Evolutionary conservation across 2,113 vertebrate species (phyloP).

Genomic region (Dendropsophus ebraccatus): DNA sequence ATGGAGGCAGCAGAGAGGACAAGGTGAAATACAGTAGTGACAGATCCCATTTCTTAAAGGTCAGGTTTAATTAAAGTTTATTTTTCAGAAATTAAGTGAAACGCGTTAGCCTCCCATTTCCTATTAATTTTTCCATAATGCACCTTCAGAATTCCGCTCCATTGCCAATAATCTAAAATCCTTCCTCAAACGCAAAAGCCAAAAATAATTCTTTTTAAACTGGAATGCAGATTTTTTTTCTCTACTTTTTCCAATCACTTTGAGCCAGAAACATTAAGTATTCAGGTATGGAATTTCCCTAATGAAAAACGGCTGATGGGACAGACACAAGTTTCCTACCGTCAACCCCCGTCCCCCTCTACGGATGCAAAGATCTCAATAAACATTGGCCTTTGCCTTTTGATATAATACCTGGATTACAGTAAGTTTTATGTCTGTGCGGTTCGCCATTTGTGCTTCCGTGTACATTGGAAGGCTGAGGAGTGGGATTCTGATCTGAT

Average conservation of each 20-base stretch:
- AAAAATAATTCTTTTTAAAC: constrained; percentile 46
- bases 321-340: background rate
- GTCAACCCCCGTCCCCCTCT: background rate
- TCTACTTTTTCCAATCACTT: background rate
- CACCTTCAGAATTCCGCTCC: constrained; percentile 2
- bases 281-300: constrained; percentile 51
- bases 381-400: background rate
- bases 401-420: background rate
- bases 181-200: constrained; percentile 30
- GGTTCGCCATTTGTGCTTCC: background rate
- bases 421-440: background rate
- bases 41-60: background rate
- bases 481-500: background rate
- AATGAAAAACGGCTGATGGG: constrained; percentile 37
- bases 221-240: constrained; percentile 17
- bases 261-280: constrained; percentile 23
- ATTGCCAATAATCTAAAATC: constrained; percentile 47
- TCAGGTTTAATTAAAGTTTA: constrained; percentile 30
- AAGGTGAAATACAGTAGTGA: background rate
- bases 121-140: constrained; percentile 24
- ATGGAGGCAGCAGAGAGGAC: background rate
- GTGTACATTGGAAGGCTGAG: background rate
- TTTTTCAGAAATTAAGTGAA: constrained; percentile 39
- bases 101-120: background rate
- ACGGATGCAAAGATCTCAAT: background rate